Evolutionary conservation across 2,797 vertebrate genomes (phyloP), one percentile per base, ranked within the genome.

Genomic region (Gallinago nigripennis): DNA sequence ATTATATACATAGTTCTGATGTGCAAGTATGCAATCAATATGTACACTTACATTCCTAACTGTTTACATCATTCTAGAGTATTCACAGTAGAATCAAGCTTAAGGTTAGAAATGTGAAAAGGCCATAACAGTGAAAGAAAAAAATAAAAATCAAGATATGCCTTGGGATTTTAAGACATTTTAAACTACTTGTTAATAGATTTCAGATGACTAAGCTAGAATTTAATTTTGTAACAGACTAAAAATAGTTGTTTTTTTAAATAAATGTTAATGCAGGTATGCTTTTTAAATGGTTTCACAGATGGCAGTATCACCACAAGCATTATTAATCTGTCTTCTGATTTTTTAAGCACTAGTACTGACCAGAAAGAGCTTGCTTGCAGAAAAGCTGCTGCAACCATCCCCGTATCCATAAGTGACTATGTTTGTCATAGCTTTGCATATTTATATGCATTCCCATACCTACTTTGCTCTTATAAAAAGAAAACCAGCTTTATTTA

Each of bases 11-110:
- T 71, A 66, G 93, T 93, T 97, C 96, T 96, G 98, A 98, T 99
- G 98, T 99, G 99, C 98, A 99, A 99, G 97, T 98, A 97, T 98
- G 98, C 98, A 98, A 97, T 98, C 97, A 96, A 97, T 98, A 98
- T 97, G 97, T 98, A 98, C 98, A 97, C 96, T 97, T 97, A 98
- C 97, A 98, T 98, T 98, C 97, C 97, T 98, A 98, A 97, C 96
- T 97, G 97, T 97, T 97, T 95, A 97, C 93, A 97, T 97, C 97
- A 61, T 95, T 96, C 97, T 96, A 97, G 95, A 97, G 95, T 97
- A 97, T 97, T 97, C 98, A 98, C 96, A 96, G 97, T 97, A 98
- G 97, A 97, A 94, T 97, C 95, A 98, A 98, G 98, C 98, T 97
- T 97, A 97, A 97, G 96, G 97, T 98, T 97, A 97, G 97, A 97